A percentile compares a stretch with the other conserved stretches of the same genome.
Conservation (phyloP, 2,113 vertebrate genomes). For the Lagopus muta region DNA sequence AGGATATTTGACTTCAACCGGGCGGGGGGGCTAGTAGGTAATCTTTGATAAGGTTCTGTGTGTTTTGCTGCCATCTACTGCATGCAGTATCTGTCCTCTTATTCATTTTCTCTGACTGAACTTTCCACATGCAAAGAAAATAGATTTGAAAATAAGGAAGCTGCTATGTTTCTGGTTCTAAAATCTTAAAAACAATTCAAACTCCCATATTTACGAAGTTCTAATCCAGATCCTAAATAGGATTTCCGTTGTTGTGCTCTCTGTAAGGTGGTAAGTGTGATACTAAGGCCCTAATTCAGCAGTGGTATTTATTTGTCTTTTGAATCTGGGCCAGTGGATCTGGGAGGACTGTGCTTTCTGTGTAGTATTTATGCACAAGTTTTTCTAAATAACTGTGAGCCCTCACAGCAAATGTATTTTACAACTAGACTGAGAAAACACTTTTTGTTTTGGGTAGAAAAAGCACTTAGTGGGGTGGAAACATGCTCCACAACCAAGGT, state of each 20-base stretch:
- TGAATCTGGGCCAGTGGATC: neutral
- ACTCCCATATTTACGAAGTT: neutral
- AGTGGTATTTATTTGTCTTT: neutral
- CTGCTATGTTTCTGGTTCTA: neutral
- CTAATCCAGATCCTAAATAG: neutral
- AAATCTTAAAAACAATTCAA: neutral
- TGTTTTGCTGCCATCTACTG: slow-evolving; percentile 14
- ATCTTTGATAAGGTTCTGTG: neutral
- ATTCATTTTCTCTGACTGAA: neutral
- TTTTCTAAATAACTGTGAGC: neutral
- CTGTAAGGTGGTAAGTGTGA: neutral
- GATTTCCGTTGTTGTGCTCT: neutral
- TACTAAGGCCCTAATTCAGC: neutral
- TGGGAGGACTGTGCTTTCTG: neutral
- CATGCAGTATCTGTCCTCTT: neutral
- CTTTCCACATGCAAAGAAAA: neutral
- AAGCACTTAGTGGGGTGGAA: neutral
- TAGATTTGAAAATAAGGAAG: slow-evolving; percentile 35
- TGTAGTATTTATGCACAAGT: neutral
- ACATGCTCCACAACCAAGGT: neutral
- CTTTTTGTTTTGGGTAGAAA: neutral
- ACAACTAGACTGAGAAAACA: neutral
- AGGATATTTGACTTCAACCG: neutral
- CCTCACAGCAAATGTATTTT: neutral
- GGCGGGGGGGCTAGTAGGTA: neutral